These are phyloP conservation scores for Tricholauxania praeusta DNA, from an alignment of 2,888 invertebrate genomes.

Conservation along the genomic window DNA sequence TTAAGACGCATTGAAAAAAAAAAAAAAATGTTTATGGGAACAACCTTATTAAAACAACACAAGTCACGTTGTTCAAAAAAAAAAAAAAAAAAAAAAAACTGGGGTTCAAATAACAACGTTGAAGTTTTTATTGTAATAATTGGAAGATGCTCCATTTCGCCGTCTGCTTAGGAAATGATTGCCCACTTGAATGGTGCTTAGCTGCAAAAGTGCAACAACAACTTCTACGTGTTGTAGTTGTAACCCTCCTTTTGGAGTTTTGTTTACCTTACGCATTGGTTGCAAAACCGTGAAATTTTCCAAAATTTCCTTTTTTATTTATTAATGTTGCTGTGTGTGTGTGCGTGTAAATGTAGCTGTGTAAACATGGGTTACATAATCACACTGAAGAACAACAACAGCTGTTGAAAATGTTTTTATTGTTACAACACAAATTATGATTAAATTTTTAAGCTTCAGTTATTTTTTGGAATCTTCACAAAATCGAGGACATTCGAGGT, in stretches of 20 bases:
- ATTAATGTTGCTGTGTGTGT: not conserved
- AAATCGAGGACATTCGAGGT: too few species aligned
- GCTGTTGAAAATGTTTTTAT: slow-evolving; percentile 7
- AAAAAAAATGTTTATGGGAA: too few species aligned
- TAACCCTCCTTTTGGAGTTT: not conserved
- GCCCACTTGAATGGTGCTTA: slow-evolving; percentile 1
- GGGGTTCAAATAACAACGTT: too few species aligned
- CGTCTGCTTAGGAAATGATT: not conserved
- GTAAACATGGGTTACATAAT: not conserved
- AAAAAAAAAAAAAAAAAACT: too few species aligned
- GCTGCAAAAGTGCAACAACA: slow-evolving; percentile 1
- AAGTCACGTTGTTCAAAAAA: too few species aligned
- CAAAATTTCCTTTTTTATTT: not conserved
- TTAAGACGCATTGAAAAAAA: too few species aligned
- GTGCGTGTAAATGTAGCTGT: not conserved
- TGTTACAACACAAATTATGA: slow-evolving; percentile 1
- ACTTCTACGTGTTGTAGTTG: not conserved
- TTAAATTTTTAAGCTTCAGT: slow-evolving; percentile 15
- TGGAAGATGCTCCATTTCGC: too few species aligned
- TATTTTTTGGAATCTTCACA: too few species aligned
- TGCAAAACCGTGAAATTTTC: not conserved
- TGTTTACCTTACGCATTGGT: slow-evolving; percentile 12
- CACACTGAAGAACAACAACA: slow-evolving; percentile 11
- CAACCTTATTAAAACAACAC: too few species aligned
- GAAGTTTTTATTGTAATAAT: too few species aligned